Base-by-base conservation (phyloP, 2,113 vertebrate species). In the Orthonyx spaldingii region DNA sequence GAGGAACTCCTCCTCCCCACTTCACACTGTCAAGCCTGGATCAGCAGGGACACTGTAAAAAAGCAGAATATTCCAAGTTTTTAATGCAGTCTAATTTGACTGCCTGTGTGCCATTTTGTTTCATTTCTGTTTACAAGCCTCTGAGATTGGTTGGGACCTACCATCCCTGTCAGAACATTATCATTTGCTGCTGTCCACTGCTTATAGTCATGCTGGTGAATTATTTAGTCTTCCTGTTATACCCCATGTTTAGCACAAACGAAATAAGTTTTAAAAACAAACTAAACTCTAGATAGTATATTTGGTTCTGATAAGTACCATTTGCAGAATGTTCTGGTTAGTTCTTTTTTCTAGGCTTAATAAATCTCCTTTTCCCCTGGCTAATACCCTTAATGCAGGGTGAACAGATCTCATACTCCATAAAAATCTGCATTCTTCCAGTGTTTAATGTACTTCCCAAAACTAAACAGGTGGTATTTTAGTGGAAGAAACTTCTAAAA, bases 21-120 rank as follows among this genome's bases (percentile, higher is more conserved):
- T 94, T 94, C 79, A 92, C 88, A 94, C 88, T 93, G 89, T 88
- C 74, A 94, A 90, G 79, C 41, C 50, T 92, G 32, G 66, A 91
- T 94, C 97, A 93, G 86, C 72, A 88, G 89, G 85, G 75, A 94
- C 70, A 74, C 89, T 72, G 63, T 13, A 70, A 68, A 91, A 93
- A 91, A 93, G 53, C 44, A 89, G 87, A 93, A 61, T 72, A 89
- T 76, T 87, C 69, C 71, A 91, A 69, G 39, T 47, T 76, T 81
- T 79, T 71, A 55, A 84, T 39, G 61, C 24, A 63, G 26, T 11
- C 42, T 87, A 64, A 66, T 90, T 75, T 90, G 82, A 83, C 24
- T 78, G 65, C 30, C 57, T 50, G 72, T 4, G 2, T 84, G 79
- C 69, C 83, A 90, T 82, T 94, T 90, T 71, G 77, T 69, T 92